phyloP scores from a whole-genome alignment of 2,888 invertebrate genomes.

The Heterodera filipjevi region DNA sequence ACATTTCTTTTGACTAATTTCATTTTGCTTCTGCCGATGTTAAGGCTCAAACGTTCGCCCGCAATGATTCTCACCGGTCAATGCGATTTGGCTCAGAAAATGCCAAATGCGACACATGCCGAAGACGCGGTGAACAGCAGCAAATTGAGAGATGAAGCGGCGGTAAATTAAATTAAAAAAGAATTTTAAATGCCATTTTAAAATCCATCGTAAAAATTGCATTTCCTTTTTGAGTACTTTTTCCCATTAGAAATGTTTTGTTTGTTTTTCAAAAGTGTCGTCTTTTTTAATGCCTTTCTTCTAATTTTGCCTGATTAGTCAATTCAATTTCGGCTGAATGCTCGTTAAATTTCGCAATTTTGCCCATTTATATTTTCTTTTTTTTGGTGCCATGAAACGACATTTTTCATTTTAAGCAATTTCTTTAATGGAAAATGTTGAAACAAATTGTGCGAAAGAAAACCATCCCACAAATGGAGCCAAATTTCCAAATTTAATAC shows the following conservation, averaged over 20 bases:
- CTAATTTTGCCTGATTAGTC: neutral
- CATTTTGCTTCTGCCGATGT: slow-evolving; percentile 17
- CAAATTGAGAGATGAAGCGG: neutral
- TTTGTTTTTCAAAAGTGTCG: neutral
- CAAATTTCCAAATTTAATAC: too few relatives aligned
- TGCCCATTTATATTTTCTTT: neutral
- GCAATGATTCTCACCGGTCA: slow-evolving; percentile 60
- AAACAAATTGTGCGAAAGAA: neutral
- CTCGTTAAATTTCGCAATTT: neutral
- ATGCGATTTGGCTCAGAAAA: slow-evolving; percentile 13
- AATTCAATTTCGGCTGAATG: slow-evolving; percentile 4
- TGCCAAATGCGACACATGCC: slow-evolving; percentile 4
- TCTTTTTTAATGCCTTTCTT: neutral
- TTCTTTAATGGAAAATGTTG: too few relatives aligned
- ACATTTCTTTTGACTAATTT: too few relatives aligned
- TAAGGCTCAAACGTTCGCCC: slow-evolving; percentile 64
- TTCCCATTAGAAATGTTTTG: too few relatives aligned
- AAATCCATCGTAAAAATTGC: too few relatives aligned
- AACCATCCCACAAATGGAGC: too few relatives aligned
- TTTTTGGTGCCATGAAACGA: neutral
- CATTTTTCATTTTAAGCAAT: too few relatives aligned
- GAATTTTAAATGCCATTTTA: too few relatives aligned
- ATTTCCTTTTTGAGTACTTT: too few relatives aligned
- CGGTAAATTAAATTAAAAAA: slow-evolving; percentile 1
- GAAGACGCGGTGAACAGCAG: neutral